A percentile compares a stretch with the other conserved stretches of the same genome.
Conservation (phyloP, 2,797 vertebrate genomes). For the Gymnocypris eckloni region DNA sequence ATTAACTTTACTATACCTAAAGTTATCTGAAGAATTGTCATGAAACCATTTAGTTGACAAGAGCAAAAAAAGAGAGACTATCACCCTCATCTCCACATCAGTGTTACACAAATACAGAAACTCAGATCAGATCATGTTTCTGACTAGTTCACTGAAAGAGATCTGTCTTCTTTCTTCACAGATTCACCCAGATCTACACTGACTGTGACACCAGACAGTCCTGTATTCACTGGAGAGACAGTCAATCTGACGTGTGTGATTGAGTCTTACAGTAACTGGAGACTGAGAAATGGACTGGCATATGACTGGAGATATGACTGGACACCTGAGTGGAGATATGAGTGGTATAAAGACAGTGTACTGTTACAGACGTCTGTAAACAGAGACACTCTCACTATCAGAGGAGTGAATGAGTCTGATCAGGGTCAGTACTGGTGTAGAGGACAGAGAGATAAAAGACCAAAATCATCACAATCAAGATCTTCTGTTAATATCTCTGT, state of each 20-base stretch:
- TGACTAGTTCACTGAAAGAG: too few species aligned
- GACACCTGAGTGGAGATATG: neutral
- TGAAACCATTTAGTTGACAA: too few species aligned
- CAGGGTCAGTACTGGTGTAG: constrained; percentile 56
- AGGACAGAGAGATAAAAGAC: constrained; percentile 41
- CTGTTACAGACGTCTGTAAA: neutral
- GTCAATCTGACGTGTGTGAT: neutral
- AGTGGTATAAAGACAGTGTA: neutral
- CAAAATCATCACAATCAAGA: constrained; percentile 46
- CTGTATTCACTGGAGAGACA: neutral
- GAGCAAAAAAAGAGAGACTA: too few species aligned
- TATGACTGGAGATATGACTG: too few species aligned
- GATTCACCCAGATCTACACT: neutral
- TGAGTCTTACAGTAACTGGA: neutral
- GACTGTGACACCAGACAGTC: neutral
- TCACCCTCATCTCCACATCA: too few species aligned
- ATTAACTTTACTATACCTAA: too few species aligned
- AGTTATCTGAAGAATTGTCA: too few species aligned
- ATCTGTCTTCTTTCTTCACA: too few species aligned
- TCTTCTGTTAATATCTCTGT: neutral
- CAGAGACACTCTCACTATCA: too few species aligned
- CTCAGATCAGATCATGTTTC: too few species aligned
- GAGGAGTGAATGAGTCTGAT: constrained; percentile 20
- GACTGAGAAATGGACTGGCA: too few species aligned
- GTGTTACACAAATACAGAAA: too few species aligned